Percentiles rank a stretch among this genome's conserved stretches.
Evolutionary conservation across 2,113 vertebrate genomes (phyloP).

Genomic region (Pipra filicauda): DNA sequence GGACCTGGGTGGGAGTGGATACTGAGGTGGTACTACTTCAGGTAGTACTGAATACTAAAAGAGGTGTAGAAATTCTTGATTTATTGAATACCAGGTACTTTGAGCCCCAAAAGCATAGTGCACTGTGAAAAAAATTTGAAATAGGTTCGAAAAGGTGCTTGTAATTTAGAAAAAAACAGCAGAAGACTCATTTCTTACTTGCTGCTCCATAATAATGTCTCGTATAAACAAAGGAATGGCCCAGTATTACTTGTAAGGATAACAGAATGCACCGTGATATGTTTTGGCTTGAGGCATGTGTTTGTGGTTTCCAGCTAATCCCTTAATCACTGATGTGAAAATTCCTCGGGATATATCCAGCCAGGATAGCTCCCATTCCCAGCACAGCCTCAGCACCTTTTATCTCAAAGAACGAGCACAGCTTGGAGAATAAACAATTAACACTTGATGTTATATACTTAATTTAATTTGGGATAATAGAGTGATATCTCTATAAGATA

Average conservation of each 20-base stretch:
- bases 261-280: neutral
- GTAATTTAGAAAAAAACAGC: neutral
- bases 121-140: neutral
- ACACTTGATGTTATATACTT: neutral
- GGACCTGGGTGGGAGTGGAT: neutral
- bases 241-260: neutral
- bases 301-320: constrained; percentile 33
- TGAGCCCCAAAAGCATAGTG: neutral
- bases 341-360: neutral
- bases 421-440: neutral
- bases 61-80: neutral
- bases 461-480: neutral
- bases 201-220: neutral
- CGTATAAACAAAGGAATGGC: neutral
- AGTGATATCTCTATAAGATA: neutral
- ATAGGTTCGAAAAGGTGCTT: neutral
- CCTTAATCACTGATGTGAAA: constrained; percentile 1
- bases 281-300: neutral
- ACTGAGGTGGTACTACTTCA: neutral
- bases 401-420: neutral
- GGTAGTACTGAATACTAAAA: neutral
- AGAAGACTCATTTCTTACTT: neutral
- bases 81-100: neutral
- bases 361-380: neutral
- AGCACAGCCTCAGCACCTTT: neutral